Conservation (phyloP, 2,797 vertebrate genomes). For the Meda fulgida region DNA sequence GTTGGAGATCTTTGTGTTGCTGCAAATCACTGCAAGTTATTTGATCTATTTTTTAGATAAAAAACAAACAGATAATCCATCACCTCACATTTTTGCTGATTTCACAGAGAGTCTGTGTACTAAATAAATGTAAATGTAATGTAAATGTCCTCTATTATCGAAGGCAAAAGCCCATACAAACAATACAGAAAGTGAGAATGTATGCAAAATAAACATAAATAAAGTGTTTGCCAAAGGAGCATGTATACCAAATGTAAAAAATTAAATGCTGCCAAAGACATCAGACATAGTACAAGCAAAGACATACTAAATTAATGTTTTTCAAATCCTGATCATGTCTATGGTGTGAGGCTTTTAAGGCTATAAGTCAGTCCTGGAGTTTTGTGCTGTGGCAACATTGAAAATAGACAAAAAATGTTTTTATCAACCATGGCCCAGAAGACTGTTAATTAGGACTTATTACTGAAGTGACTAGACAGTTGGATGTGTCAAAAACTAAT, state of each 20-base stretch:
- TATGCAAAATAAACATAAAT: background rate
- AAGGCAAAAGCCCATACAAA: background rate
- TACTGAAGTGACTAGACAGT: conserved; percentile 9
- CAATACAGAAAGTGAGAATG: background rate
- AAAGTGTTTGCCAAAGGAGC: background rate
- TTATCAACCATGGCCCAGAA: background rate
- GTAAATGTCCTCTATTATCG: background rate
- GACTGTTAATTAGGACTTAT: conserved; percentile 28
- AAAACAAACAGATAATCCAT: background rate
- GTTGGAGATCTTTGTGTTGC: background rate
- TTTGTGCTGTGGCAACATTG: background rate
- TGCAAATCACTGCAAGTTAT: background rate
- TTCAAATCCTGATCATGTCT: background rate
- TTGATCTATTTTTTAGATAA: background rate
- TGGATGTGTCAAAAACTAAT: conserved; percentile 20
- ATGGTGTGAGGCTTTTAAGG: background rate
- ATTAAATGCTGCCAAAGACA: background rate
- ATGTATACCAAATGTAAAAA: background rate
- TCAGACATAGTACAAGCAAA: background rate
- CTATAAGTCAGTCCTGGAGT: background rate
- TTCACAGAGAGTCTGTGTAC: background rate
- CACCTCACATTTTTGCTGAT: background rate
- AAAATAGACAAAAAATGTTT: background rate
- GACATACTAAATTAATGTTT: background rate
- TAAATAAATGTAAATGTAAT: too few species aligned